These are phyloP conservation scores for Gymnorhina tibicen DNA, from an alignment of 2,113 vertebrate species.

Conservation along the genomic window DNA sequence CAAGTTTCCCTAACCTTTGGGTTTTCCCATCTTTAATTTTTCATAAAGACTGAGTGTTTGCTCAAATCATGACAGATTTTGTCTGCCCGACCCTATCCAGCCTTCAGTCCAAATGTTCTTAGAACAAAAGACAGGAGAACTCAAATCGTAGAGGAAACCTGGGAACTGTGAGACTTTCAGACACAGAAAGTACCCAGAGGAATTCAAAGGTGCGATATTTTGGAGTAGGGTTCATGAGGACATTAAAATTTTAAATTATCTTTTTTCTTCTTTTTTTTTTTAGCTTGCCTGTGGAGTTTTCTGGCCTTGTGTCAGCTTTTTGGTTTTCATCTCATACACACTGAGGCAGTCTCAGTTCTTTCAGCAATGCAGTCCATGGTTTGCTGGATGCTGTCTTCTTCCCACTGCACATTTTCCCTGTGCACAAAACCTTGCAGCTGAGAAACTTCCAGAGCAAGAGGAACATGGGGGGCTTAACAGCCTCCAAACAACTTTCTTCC, in stretches of 20 bases:
- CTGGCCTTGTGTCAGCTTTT: not conserved
- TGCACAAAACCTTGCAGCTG: not conserved
- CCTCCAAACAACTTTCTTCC: not conserved
- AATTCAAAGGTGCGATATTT: not conserved
- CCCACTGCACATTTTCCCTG: not conserved
- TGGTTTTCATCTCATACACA: not conserved
- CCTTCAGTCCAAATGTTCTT: not conserved
- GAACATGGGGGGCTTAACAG: not conserved
- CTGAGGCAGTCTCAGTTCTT: not conserved
- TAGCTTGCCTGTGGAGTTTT: not conserved
- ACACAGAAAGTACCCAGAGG: not conserved
- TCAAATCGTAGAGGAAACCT: not conserved
- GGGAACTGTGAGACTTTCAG: not conserved
- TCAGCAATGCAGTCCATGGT: not conserved
- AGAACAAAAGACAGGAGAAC: not conserved
- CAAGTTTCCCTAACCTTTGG: not conserved
- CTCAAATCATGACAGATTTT: not conserved
- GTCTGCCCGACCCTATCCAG: not conserved
- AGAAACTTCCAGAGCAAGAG: not conserved
- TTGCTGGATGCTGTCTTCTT: not conserved
- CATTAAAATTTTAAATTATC: not conserved
- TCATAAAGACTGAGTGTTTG: not conserved
- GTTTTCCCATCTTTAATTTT: not conserved
- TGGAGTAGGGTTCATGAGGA: not conserved
- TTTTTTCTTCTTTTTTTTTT: not conserved